Conservation (phyloP, 1,140 invertebrate genomes). For the Tenebrio molitor region DNA sequence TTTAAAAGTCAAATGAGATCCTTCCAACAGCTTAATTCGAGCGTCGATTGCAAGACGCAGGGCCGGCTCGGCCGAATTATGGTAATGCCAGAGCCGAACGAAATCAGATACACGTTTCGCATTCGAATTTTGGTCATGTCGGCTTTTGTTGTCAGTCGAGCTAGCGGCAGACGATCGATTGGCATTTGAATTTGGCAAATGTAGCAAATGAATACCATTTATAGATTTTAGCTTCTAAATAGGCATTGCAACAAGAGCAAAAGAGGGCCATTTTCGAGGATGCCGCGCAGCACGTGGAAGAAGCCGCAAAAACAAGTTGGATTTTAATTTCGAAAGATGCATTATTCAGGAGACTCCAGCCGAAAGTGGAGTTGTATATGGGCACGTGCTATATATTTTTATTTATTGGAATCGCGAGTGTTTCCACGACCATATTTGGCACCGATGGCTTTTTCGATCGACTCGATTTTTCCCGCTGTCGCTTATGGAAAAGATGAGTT, state of each 20-base stretch:
- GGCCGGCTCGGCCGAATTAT: too few species aligned
- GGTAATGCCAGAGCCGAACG: neutral
- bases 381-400: conserved; percentile 42
- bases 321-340: conserved; percentile 48
- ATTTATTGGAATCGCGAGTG: conserved; percentile 31
- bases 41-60: neutral
- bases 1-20: conserved; percentile 25
- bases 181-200: conserved; percentile 55
- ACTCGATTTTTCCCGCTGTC: conserved; percentile 1
- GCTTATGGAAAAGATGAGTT: conserved; percentile 24
- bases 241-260: conserved; percentile 50
- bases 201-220: conserved; percentile 52
- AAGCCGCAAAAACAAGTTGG: conserved; percentile 47
- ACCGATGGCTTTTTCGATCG: neutral
- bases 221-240: conserved; percentile 51
- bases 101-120: neutral
- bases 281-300: conserved; percentile 47
- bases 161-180: conserved; percentile 45
- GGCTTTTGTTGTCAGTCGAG: conserved; percentile 21
- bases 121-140: conserved; percentile 44
- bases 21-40: conserved; percentile 3
- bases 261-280: conserved; percentile 44
- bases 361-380: conserved; percentile 25
- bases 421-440: conserved; percentile 17
- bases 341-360: conserved; percentile 49